Evolutionary conservation across 2,888 invertebrate species (phyloP), one percentile per base, ranked within the genome.

Genomic region (Sicus ferrugineus): DNA sequence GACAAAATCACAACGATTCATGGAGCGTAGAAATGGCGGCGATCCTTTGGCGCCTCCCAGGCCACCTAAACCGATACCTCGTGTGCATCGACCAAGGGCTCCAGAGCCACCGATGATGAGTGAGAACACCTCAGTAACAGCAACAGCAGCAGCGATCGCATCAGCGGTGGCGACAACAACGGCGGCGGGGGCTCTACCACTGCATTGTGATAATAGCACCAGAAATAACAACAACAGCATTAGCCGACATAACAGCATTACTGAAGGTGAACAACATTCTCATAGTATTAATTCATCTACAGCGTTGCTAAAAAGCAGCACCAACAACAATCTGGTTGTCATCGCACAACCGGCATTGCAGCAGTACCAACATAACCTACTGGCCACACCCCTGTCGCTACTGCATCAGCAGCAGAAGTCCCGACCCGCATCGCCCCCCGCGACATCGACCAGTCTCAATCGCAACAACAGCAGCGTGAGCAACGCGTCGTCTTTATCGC

Each of bases 1-100:
- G 73, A 70, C 73, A 71, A 71, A 66, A 72, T 79, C 81, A 75
- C 76, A 76, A 81, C 80, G 80, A 82, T 85, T 83, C 87, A 91
- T 91, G 92, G 91, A 91, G 89, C 89, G 90, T 88, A 90, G 84
- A 80, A 85, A 91, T 91, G 90, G 91, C 90, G 91, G 90, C 89
- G 85, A 86, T 85, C 90, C 89, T 88, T 89, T 89, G 89, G 89
- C 89, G 89, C 90, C 90, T 89, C 90, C 90, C 87, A 88, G 90
- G 89, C 90, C 90, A 88, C 89, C 90, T 86, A 90, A 90, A 88
- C 88, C 89, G 86, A 88, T 89, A 89, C 90, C 91, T 87, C 90
- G 90, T 87, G 89, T 89, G 84, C 89, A 89, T 88, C 86, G 88
- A 82, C 84, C 85, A 77, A 81, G 84, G 88, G 86, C 88, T 86